These are phyloP conservation scores for Sorex maritimensis DNA, from an alignment of 2,797 vertebrate species.

Conservation along the genomic window DNA sequence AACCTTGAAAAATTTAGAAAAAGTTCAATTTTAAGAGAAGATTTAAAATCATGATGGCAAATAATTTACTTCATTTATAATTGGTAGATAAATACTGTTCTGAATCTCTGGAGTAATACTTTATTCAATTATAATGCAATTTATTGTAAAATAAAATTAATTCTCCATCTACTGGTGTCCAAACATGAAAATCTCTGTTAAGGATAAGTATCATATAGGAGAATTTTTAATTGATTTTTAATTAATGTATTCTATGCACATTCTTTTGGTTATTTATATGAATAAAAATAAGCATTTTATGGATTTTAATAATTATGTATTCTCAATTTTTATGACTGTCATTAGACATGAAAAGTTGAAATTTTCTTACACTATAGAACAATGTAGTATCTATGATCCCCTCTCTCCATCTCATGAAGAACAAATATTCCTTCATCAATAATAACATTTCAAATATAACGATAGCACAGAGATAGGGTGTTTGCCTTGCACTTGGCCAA, in stretches of 20 bases:
- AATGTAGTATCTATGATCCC: neutral
- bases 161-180: neutral
- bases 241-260: conserved; percentile 17
- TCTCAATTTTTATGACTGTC: neutral
- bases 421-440: neutral
- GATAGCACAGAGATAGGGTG: too few species aligned
- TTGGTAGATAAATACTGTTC: neutral
- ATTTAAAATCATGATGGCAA: neutral
- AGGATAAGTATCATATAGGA: neutral
- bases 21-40: conserved; percentile 63
- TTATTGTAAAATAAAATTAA: conserved; percentile 17
- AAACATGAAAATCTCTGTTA: neutral
- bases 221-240: conserved; percentile 2
- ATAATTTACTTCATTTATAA: conserved; percentile 35
- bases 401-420: neutral
- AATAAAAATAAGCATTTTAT: neutral
- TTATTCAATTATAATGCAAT: neutral
- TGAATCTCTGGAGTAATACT: neutral
- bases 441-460: neutral
- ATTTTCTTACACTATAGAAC: neutral
- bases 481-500: too few species aligned
- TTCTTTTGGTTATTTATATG: conserved; percentile 20
- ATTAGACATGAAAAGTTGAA: neutral
- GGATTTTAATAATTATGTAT: conserved; percentile 19
- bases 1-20: conserved; percentile 42